These are phyloP conservation scores for Rhinoderma darwinii DNA, from an alignment of 2,113 vertebrate species.

Conservation along the genomic window DNA sequence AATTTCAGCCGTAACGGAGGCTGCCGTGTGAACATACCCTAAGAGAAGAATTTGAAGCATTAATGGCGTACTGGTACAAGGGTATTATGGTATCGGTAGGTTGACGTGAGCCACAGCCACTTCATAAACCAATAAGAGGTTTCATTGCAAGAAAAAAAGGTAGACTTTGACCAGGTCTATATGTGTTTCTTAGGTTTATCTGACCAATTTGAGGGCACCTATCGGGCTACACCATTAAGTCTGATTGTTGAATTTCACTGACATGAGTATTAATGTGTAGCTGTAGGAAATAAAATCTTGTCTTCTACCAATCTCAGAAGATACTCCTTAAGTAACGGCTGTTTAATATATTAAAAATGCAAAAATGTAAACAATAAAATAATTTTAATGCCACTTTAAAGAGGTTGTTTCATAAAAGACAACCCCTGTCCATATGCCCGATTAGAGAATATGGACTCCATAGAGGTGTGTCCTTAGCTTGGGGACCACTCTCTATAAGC, in stretches of 20 bases:
- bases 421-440: too few species aligned
- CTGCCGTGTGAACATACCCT: too few species aligned
- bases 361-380: slow-evolving; percentile 33
- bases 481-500: too few species aligned
- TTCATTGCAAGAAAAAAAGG: too few species aligned
- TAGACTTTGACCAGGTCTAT: not conserved
- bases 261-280: not conserved
- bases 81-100: too few species aligned
- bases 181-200: not conserved
- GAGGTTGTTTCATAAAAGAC: too few species aligned
- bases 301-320: not conserved
- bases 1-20: too few species aligned
- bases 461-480: too few species aligned
- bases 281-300: not conserved
- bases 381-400: not conserved
- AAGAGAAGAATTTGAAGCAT: too few species aligned
- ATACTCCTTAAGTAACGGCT: not conserved
- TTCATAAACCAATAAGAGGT: not conserved
- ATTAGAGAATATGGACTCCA: too few species aligned
- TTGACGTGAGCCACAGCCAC: not conserved
- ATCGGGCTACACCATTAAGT: not conserved
- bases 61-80: too few species aligned
- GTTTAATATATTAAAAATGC: slow-evolving; percentile 1
- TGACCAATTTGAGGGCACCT: not conserved
- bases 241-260: not conserved